Evolutionary conservation across 2,888 invertebrate genomes (phyloP).

Genomic region (Lasioglossum malachurum): DNA sequence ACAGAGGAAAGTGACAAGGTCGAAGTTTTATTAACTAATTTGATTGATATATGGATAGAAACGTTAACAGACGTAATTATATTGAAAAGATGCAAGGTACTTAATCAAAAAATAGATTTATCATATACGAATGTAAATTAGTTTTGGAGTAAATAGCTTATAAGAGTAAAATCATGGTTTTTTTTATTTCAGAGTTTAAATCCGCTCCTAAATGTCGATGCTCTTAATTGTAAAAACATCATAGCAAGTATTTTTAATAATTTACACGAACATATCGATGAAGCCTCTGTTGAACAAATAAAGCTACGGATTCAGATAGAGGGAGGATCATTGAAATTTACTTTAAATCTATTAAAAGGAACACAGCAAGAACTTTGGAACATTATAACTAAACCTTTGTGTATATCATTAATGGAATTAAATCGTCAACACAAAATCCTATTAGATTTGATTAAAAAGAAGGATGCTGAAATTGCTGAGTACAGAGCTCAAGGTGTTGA

Average conservation of each 20-base stretch:
- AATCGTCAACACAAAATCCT: slow-evolving; percentile 71
- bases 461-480: slow-evolving; percentile 81
- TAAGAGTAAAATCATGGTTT: not conserved
- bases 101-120: slow-evolving; percentile 3
- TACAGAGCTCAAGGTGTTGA: slow-evolving; percentile 79
- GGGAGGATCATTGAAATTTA: slow-evolving; percentile 75
- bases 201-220: slow-evolving; percentile 73
- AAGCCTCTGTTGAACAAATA: slow-evolving; percentile 68
- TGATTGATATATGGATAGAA: slow-evolving; percentile 72
- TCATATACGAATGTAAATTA: not conserved
- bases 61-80: slow-evolving; percentile 65
- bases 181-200: slow-evolving; percentile 75
- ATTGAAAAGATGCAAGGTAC: slow-evolving; percentile 74
- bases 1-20: slow-evolving; percentile 38
- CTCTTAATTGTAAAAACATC: slow-evolving; percentile 67
- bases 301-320: slow-evolving; percentile 71
- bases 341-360: slow-evolving; percentile 72
- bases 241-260: slow-evolving; percentile 72
- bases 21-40: slow-evolving; percentile 68
- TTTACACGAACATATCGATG: slow-evolving; percentile 68
- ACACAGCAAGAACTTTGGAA: slow-evolving; percentile 73
- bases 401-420: slow-evolving; percentile 71
- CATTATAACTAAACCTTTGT: slow-evolving; percentile 76
- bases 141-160: not conserved
- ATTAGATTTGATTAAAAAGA: slow-evolving; percentile 75